Percentiles rank a stretch among this genome's conserved stretches.
Conservation (phyloP, 2,888 invertebrate genomes). For the Drosophila nr. medialis region DNA sequence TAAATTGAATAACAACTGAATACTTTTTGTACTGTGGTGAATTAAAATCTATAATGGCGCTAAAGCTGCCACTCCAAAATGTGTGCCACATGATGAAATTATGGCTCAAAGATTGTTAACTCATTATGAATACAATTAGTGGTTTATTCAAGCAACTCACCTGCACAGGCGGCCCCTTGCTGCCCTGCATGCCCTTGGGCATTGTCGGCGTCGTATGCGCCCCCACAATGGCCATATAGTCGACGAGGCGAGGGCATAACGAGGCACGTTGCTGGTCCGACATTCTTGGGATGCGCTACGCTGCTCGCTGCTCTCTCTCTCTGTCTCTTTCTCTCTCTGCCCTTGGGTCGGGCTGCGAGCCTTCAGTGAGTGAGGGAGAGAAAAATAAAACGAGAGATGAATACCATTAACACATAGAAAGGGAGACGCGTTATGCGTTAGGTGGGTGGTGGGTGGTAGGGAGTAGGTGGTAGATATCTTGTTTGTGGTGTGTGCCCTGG, state of each 20-base stretch:
- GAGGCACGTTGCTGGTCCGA: slow-evolving; percentile 91
- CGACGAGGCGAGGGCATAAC: slow-evolving; percentile 94
- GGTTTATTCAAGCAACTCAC: slow-evolving; percentile 84
- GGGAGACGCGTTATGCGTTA: background rate
- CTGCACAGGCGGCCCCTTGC: slow-evolving; percentile 91
- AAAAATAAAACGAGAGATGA: slow-evolving; percentile 10
- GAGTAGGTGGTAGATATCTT: background rate
- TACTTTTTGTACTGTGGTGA: background rate
- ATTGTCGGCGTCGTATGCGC: slow-evolving; percentile 89
- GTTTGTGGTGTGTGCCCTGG: background rate
- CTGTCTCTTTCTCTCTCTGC: slow-evolving; percentile 6
- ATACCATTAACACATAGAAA: slow-evolving; percentile 11
- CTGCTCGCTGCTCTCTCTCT: background rate
- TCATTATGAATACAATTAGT: slow-evolving; percentile 7
- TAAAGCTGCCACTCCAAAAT: background rate
- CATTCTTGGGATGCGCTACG: slow-evolving; percentile 63
- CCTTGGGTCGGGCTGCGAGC: slow-evolving; percentile 28
- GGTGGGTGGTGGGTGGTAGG: background rate
- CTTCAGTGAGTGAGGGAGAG: slow-evolving; percentile 16
- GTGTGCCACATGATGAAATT: background rate
- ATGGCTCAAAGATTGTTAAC: background rate
- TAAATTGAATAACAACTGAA: background rate
- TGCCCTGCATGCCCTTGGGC: slow-evolving; percentile 86
- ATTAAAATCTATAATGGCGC: background rate
- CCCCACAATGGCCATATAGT: slow-evolving; percentile 99